Percentiles rank a stretch among this genome's conserved stretches.
Evolutionary conservation across 2,797 vertebrate species (phyloP).

Genomic region (Hippocampus kuda): DNA sequence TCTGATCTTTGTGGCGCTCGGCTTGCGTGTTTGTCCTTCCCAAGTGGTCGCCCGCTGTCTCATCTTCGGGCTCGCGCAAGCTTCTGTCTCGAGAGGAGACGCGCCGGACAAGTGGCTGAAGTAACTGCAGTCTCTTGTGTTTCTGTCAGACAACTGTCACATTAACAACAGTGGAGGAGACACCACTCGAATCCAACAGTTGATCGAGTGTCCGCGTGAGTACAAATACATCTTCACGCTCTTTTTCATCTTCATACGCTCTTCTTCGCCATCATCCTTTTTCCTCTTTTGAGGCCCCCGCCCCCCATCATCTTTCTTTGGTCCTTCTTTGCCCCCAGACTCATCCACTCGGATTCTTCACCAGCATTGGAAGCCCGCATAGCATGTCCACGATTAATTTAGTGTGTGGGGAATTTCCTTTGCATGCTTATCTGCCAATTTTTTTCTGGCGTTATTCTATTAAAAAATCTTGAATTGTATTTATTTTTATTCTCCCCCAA

Average conservation of each 20-base stretch:
- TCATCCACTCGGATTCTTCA: not conserved
- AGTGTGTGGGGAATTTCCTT: not conserved
- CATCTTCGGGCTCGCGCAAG: constrained; percentile 5
- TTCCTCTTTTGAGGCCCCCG: not conserved
- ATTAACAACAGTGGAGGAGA: constrained; percentile 95
- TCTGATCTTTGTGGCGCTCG: constrained; percentile 10
- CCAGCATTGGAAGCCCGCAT: not conserved
- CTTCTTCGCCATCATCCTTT: not conserved
- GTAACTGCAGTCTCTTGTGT: constrained; percentile 78
- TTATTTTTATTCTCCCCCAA: too few species aligned
- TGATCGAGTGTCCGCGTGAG: constrained; percentile 96
- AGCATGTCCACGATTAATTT: not conserved
- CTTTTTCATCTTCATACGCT: not conserved
- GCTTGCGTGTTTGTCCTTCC: constrained; percentile 29
- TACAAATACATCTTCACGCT: constrained; percentile 64
- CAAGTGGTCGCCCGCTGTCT: constrained; percentile 4
- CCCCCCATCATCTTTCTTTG: not conserved
- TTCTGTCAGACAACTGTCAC: constrained; percentile 92
- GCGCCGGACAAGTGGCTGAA: not conserved
- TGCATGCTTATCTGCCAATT: not conserved
- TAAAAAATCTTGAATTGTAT: too few species aligned
- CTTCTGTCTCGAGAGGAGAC: constrained; percentile 14
- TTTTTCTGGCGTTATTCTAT: too few species aligned
- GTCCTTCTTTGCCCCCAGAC: not conserved
- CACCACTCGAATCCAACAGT: constrained; percentile 91